Base-by-base conservation (phyloP, 2,888 invertebrate species). In the Drosophila nr. fundita region DNA sequence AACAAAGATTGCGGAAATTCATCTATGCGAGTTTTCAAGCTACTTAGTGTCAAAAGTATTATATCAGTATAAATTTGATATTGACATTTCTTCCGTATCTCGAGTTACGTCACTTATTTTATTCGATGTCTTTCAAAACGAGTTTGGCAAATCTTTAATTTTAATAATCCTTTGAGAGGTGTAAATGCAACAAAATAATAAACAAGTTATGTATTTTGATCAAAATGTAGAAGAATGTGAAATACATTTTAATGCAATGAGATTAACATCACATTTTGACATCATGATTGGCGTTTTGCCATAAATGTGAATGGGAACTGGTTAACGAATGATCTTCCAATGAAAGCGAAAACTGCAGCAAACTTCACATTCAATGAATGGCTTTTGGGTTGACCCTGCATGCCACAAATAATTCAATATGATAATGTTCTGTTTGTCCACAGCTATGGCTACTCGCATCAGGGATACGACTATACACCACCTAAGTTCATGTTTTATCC, bases 401-500 rank as follows among this genome's bases (percentile, higher is more conserved):
- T 11, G 21, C 5, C 7, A 27, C 32, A 32, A 27, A 4, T 34
- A 2, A 24, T 8, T 18, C 5, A 10, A 18, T 3, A 30, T 42
- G 30, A 6, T 48, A 8, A 68, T 13, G n/a, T 38, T 32, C 8
- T 50, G 36, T 18, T n/a, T 34, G 10, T 48, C n/a, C 78, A 32
- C 69, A 93, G 93, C 1, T 93, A 93, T 74, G 93, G 93, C 27
- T 92, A 92, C 70, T 84, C 91, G 2, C 82, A 91, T 68, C 81
- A 87, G 57, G 91, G 92, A 27, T 93, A 93, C 69, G 90, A 92
- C 21, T 93, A 93, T 68, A 89, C 92, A n/a, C 92, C 92, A 38
- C 94, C 94, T 15, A 95, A 94, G 86, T 95, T 95, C 82, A 94
- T 95, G 94, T 94, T 96, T 71, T 96, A 96, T 87, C 96, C 96